Base-by-base conservation (phyloP, 2,888 invertebrate genomes). In the Oithona nana region DNA sequence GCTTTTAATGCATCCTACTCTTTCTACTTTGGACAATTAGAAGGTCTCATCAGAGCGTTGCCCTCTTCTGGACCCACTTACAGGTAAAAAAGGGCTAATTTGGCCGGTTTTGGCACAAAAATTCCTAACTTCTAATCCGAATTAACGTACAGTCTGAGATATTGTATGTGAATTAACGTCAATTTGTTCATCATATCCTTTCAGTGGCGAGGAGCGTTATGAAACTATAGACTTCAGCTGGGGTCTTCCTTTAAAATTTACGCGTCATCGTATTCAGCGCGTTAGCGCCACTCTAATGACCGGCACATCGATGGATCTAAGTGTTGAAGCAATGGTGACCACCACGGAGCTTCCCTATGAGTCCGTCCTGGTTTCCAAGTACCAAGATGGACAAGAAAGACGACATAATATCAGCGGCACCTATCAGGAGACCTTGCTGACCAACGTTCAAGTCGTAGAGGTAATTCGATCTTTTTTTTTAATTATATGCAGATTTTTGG, bases 281-380 rank as follows among this genome's bases (percentile, higher is more conserved):
- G 77, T 83, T 22, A 79, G 81, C 69, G 78, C 82, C 65, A 79
- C 78, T 69, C 73, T 88, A 63, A 80, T 82, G 70, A 82, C 84
- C 2, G 87, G 85, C 29, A 88, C 88, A 0, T 86, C 83, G 1
- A 81, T 86, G 59, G 88, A 88, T 71, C 85, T 88, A 0, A 86
- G 85, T 0, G 77, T 88, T 22, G 77, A 76, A 60, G 88, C 84
- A 1, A 83, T 83, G 69, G 79, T 81, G 68, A 83, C 84, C 0
- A 81, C 82, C 65, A 77, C 81, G 61, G 86, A 88, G 67, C 79
- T 83, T 0, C 84, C 83, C 30, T 89, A 86, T 70, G 78, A 77
- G 28, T 86, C 83, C 3, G 81, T 79, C 64, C 74, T 89, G 51
- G 79, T 81, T 58, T 83, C 86, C 1, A 75, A 78, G 64, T 86